These are phyloP conservation scores for Lissocephala sabroskyi DNA, from an alignment of 2,888 invertebrate genomes.

Conservation along the genomic window DNA sequence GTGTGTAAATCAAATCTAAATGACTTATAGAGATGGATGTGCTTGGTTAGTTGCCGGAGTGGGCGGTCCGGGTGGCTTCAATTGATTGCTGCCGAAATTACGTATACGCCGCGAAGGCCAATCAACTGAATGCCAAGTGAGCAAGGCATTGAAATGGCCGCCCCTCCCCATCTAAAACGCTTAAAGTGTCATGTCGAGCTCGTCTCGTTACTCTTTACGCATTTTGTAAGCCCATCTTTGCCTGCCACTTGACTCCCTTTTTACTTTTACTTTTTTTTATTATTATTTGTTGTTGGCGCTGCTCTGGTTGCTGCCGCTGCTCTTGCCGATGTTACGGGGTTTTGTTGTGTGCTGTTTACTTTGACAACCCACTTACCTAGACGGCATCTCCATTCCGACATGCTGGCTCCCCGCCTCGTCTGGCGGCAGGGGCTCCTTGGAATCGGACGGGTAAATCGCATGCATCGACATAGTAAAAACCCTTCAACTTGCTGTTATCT, in stretches of 20 bases:
- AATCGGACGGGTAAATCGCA: constrained; percentile 42
- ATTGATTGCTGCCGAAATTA: constrained; percentile 1
- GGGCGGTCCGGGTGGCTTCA: no score
- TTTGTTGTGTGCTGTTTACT: constrained; percentile 59
- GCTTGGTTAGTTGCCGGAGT: no score
- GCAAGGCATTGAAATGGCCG: constrained; percentile 27
- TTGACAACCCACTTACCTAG: constrained; percentile 59
- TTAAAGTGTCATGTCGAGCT: constrained; percentile 53
- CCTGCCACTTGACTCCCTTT: constrained; percentile 32
- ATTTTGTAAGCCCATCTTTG: neutral
- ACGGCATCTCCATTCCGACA: no score
- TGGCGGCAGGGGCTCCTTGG: constrained; percentile 13
- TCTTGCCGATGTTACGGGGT: no score
- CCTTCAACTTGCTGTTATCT: constrained; percentile 51
- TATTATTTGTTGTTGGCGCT: constrained; percentile 41
- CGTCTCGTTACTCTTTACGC: constrained; percentile 32
- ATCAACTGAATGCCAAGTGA: neutral
- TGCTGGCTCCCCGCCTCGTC: constrained; percentile 6
- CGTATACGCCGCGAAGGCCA: constrained; percentile 10
- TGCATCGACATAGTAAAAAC: constrained; percentile 52
- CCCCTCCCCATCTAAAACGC: constrained; percentile 55
- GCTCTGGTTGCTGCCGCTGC: no score
- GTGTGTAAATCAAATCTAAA: no score
- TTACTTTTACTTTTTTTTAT: constrained; percentile 42
- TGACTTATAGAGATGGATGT: neutral